Conservation (phyloP, 2,888 invertebrate genomes). For the Incurvaria masculella region DNA sequence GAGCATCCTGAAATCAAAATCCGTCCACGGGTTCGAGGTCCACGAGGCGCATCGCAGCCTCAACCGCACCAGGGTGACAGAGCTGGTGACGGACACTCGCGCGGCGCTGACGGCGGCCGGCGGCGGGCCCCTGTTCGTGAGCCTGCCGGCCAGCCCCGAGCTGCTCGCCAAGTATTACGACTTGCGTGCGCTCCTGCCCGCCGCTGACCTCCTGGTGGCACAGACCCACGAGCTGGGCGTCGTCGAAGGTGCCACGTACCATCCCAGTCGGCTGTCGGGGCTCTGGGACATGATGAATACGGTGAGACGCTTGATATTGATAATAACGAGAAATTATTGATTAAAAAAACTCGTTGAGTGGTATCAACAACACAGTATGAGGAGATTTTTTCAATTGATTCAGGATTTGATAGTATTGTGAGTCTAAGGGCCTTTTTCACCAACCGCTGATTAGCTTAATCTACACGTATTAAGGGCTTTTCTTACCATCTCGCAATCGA, state of each 20-base stretch:
- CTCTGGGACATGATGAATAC: constrained; percentile 75
- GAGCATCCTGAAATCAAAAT: constrained; percentile 52
- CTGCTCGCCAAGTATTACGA: constrained; percentile 69
- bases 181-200: constrained; percentile 61
- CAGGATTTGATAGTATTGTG: no score
- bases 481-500: no score
- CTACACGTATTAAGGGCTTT: no score
- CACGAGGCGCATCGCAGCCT: constrained; percentile 51
- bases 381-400: no score
- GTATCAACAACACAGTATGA: no score
- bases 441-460: no score
- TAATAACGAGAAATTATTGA: no score
- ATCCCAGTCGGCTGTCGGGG: constrained; percentile 72
- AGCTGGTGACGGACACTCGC: constrained; percentile 41
- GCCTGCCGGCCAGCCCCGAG: constrained; percentile 63
- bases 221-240: constrained; percentile 64
- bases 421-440: no score
- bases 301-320: no score
- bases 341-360: no score
- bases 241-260: constrained; percentile 67
- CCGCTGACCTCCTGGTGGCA: constrained; percentile 64
- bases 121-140: constrained; percentile 55
- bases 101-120: constrained; percentile 43
- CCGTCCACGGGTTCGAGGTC: constrained; percentile 57
- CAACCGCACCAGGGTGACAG: constrained; percentile 47